Evolutionary conservation across 1,140 invertebrate species (phyloP).

Genomic region (Sycophaga agraensis): DNA sequence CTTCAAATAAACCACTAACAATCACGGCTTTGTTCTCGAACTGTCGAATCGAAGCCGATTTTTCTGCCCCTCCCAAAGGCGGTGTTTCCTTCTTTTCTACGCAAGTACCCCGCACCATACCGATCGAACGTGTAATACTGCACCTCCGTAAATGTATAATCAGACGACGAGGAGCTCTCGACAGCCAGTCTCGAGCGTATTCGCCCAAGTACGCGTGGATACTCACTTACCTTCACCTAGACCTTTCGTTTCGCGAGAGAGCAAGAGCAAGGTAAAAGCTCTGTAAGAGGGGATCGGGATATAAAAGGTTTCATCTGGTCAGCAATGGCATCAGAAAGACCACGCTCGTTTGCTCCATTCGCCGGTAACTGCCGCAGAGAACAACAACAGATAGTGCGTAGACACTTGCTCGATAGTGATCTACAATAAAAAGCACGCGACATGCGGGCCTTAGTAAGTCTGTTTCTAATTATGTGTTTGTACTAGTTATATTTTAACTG

Average conservation of each 20-base stretch:
- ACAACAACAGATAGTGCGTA: slow-evolving; percentile 2
- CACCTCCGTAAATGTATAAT: slow-evolving; percentile 6
- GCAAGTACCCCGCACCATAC: neutral
- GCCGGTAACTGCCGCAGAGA: slow-evolving; percentile 30
- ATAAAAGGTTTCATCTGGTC: slow-evolving; percentile 56
- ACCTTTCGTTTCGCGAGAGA: slow-evolving; percentile 55
- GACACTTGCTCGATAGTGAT: neutral
- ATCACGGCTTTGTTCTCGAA: neutral
- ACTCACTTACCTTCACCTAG: slow-evolving; percentile 57
- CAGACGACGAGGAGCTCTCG: neutral
- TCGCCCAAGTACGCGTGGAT: slow-evolving; percentile 11
- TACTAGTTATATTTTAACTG: too few species aligned
- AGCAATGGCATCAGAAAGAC: slow-evolving; percentile 51
- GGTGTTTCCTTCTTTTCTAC: neutral
- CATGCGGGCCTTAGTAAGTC: slow-evolving; percentile 50
- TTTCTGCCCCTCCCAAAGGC: neutral
- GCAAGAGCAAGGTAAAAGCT: slow-evolving; percentile 3
- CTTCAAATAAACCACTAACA: too few species aligned
- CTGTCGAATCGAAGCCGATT: neutral
- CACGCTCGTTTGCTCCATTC: slow-evolving; percentile 43
- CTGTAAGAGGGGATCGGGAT: slow-evolving; percentile 51
- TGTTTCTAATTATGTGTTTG: too few species aligned
- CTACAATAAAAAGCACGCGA: slow-evolving; percentile 30
- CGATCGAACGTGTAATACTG: neutral
- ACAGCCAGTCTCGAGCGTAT: slow-evolving; percentile 2